Evolutionary conservation across 2,113 vertebrate genomes (phyloP), one percentile per base, ranked within the genome.

Genomic region (Tupaia chinensis): DNA sequence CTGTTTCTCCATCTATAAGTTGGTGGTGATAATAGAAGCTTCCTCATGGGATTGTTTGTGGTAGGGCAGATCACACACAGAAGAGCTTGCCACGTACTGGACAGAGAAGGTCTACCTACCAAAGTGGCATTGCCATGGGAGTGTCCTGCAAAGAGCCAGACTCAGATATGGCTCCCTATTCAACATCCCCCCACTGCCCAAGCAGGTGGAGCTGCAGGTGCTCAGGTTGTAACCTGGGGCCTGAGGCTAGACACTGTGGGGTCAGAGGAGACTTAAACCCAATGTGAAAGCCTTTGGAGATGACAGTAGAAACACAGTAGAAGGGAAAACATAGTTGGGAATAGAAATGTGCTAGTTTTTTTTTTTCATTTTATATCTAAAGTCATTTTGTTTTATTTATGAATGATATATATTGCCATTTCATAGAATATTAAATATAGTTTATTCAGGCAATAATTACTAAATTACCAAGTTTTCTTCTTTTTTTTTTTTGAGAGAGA

Each of bases 101-200:
- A 32, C 34, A 56, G 20, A 22, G 63, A n/a, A 23, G 32, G 27
- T 9, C 17, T n/a, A 12, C 32, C 6, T 56, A 5, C 16, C 19
- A 32, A 29, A 9, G 56, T 68, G 56, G 27, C 12, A 9, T 11
- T 25, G 25, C 34, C 27, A n/a, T 13, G 7, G 10, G 32, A 60
- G 20, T 15, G 3, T 4, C 3, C 68, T 17, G 1, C 1, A 7
- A 17, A 34, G 60, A 70, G 12, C 29, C 16, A 56, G 73, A 5
- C 20, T n/a, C 19, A 13, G 0, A 0, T 4, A n/a, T n/a, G 23
- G 9, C 1, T 22, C 17, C 54, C 7, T n/a, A 19, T 3, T 4
- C 19, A 12, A 2, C 2, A 44, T 44, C 1, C 25, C 3, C 2
- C 11, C 11, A 7, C 1, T 17, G 3, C 17, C 16, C 10, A 23